Evolutionary conservation across 2,797 vertebrate species (phyloP).

Genomic region (Sebastes taczanowskii): DNA sequence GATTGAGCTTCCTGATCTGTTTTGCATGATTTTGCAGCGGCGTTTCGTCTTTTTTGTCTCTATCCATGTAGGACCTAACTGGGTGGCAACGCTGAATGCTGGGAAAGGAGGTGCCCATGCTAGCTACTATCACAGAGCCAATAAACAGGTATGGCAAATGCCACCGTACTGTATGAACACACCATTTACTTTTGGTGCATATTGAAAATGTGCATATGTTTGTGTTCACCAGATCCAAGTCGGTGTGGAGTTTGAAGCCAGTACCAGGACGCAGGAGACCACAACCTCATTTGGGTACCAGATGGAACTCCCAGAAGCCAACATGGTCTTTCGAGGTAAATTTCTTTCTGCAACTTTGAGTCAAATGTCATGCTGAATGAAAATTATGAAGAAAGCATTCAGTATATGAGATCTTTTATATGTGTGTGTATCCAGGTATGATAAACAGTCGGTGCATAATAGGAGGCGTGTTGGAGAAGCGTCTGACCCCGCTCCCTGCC

Average conservation of each 20-base stretch:
- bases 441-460: slow-evolving; percentile 96
- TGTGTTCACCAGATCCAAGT: slow-evolving; percentile 87
- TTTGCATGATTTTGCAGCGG: background rate
- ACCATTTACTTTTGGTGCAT: background rate
- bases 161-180: background rate
- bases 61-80: slow-evolving; percentile 85
- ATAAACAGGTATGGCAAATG: slow-evolving; percentile 85
- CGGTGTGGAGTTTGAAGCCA: slow-evolving; percentile 97
- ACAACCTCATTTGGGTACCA: slow-evolving; percentile 96
- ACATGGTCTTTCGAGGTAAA: slow-evolving; percentile 92
- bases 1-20: background rate
- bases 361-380: background rate
- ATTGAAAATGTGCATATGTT: slow-evolving; percentile 2
- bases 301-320: slow-evolving; percentile 91
- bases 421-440: slow-evolving; percentile 79
- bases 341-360: background rate
- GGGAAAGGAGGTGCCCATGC: slow-evolving; percentile 95
- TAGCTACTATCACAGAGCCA: slow-evolving; percentile 95
- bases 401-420: background rate
- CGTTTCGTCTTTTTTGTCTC: background rate
- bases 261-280: slow-evolving; percentile 93
- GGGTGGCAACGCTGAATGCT: slow-evolving; percentile 92
- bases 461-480: slow-evolving; percentile 93
- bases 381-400: background rate
- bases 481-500: slow-evolving; percentile 89